These are phyloP conservation scores for Yponomeuta plumbellus DNA, from an alignment of 2,888 invertebrate genomes.

Conservation along the genomic window DNA sequence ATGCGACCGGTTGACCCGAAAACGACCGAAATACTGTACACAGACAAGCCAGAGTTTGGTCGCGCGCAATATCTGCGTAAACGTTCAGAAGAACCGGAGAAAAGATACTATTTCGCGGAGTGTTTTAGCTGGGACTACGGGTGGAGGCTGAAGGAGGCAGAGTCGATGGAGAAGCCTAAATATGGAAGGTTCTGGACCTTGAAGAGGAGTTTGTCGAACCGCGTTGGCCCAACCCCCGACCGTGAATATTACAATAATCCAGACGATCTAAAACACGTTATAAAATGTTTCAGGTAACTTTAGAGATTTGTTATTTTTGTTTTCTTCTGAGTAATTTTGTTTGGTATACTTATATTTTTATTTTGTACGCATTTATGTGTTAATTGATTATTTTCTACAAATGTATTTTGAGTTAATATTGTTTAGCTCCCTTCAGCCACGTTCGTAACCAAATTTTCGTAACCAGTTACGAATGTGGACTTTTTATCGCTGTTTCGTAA, in stretches of 20 bases:
- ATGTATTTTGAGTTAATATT: too few species aligned
- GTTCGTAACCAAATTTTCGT: too few species aligned
- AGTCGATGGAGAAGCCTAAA: constrained; percentile 36
- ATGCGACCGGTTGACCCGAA: constrained; percentile 40
- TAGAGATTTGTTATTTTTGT: too few species aligned
- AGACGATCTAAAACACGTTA: background rate
- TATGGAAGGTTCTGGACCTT: constrained; percentile 33
- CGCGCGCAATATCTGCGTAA: constrained; percentile 37
- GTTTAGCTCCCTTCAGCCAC: too few species aligned
- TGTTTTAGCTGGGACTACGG: constrained; percentile 37
- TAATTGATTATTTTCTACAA: too few species aligned
- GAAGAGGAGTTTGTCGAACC: constrained; percentile 25
- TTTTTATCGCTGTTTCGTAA: too few species aligned
- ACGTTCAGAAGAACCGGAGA: constrained; percentile 34
- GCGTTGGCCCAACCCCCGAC: constrained; percentile 42
- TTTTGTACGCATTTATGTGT: too few species aligned
- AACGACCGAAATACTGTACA: constrained; percentile 35
- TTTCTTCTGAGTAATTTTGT: too few species aligned
- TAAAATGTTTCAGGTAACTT: too few species aligned
- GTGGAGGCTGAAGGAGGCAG: constrained; percentile 33
- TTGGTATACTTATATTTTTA: too few species aligned
- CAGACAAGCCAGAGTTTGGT: constrained; percentile 38
- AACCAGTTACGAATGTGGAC: too few species aligned
- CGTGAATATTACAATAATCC: constrained; percentile 23
- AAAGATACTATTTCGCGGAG: constrained; percentile 40